Evolutionary conservation across 1,140 invertebrate species (phyloP).

Genomic region (Episyrphus balteatus): DNA sequence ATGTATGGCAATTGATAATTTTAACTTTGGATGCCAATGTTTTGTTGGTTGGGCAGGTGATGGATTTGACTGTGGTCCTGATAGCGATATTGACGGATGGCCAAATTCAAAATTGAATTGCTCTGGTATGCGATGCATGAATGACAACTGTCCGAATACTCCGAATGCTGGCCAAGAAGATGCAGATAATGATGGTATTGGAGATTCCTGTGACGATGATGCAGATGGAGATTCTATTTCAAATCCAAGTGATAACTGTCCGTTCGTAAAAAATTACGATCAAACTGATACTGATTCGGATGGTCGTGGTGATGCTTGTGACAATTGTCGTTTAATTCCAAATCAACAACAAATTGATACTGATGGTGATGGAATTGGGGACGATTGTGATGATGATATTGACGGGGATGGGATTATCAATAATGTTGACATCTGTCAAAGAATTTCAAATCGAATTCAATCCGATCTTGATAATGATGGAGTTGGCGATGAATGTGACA

Average conservation of each 20-base stretch:
- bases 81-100: slow-evolving; percentile 75
- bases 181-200: slow-evolving; percentile 68
- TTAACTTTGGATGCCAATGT: slow-evolving; percentile 37
- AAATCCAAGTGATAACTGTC: slow-evolving; percentile 75
- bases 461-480: slow-evolving; percentile 56
- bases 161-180: slow-evolving; percentile 92
- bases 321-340: slow-evolving; percentile 74
- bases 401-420: slow-evolving; percentile 69
- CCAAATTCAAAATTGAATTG: slow-evolving; percentile 67
- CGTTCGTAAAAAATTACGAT: slow-evolving; percentile 59
- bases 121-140: slow-evolving; percentile 48
- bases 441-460: slow-evolving; percentile 55
- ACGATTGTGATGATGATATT: slow-evolving; percentile 75
- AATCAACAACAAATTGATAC: slow-evolving; percentile 72
- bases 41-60: slow-evolving; percentile 82
- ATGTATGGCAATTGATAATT: too few relatives aligned
- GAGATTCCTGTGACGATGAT: slow-evolving; percentile 78
- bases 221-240: slow-evolving; percentile 76
- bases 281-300: slow-evolving; percentile 46
- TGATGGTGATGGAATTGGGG: slow-evolving; percentile 65
- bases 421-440: slow-evolving; percentile 59
- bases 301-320: slow-evolving; percentile 64
- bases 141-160: slow-evolving; percentile 76
- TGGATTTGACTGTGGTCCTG: slow-evolving; percentile 63
- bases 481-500: slow-evolving; percentile 66